Conservation (phyloP, 1,140 invertebrate genomes). For the Limonius californicus region DNA sequence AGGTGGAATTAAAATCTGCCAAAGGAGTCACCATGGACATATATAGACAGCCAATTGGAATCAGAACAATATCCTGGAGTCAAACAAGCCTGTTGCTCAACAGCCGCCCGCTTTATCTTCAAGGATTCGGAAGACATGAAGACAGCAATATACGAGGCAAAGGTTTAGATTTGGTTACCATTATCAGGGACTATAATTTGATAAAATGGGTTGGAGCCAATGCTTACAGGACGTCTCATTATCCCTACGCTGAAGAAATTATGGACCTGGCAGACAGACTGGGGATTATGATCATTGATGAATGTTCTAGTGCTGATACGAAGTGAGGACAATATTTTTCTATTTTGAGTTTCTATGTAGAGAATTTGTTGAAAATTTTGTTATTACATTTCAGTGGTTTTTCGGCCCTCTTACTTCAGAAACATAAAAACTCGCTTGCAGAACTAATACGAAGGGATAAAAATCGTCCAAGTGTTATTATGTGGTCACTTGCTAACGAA, state of each 20-base stretch:
- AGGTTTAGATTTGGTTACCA: slow-evolving; percentile 80
- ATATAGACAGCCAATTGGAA: slow-evolving; percentile 81
- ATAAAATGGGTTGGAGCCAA: slow-evolving; percentile 95
- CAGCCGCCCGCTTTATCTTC: slow-evolving; percentile 78
- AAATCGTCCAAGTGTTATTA: slow-evolving; percentile 88
- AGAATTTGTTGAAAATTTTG: background rate
- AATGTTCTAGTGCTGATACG: slow-evolving; percentile 91
- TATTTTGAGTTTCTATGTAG: slow-evolving; percentile 12
- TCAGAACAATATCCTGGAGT: slow-evolving; percentile 76
- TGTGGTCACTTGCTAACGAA: slow-evolving; percentile 97
- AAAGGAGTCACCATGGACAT: slow-evolving; percentile 63
- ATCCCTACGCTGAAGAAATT: slow-evolving; percentile 97
- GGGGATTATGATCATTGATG: slow-evolving; percentile 94
- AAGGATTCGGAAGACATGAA: slow-evolving; percentile 94
- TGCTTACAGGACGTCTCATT: slow-evolving; percentile 94
- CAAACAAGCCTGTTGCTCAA: slow-evolving; percentile 78
- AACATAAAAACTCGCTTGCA: slow-evolving; percentile 78
- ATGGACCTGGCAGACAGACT: slow-evolving; percentile 91
- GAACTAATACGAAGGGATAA: slow-evolving; percentile 89
- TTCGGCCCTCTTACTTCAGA: slow-evolving; percentile 60
- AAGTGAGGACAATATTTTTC: too few species aligned
- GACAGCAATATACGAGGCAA: slow-evolving; percentile 73
- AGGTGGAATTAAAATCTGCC: slow-evolving; percentile 52
- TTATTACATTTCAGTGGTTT: slow-evolving; percentile 50
- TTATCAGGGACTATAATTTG: slow-evolving; percentile 90